Base-by-base conservation (phyloP, 2,888 invertebrate species). In the Ommatoiulus sabulosus region DNA sequence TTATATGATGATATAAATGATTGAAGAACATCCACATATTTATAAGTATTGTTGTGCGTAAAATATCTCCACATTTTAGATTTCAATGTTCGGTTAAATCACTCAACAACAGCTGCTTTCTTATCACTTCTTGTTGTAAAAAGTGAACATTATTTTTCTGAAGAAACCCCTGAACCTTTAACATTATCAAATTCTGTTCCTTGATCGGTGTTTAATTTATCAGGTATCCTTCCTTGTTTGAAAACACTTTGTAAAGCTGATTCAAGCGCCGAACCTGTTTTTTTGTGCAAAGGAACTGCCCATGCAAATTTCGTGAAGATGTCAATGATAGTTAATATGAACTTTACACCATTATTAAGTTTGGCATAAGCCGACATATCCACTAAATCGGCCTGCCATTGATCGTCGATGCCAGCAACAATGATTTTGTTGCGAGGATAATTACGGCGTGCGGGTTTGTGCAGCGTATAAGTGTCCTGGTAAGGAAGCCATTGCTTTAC, bases 51-150 rank as follows among this genome's bases (percentile, higher is more conserved):
- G 12, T 90, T 89, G n/a, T 90, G 89, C 2, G 91, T 91, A 86
- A 92, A 91, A 88, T 91, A 91, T 63, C 90, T 90, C 89, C 90
- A 92, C 89, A 92, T 90, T 88, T 90, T 90, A 44, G 90, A 90
- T 89, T 91, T 92, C 15, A 92, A 57, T 12, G 90, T 90, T n/a
- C 90, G 84, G 43, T 90, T 89, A 84, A 89, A 91, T 17, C 91
- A 35, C 87, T 91, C 90, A 2, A 90, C 89, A 15, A 91, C 84
- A 15, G 90, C 88, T 4, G 90, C 90, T 88, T 91, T 91, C 3
- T 87, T 89, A 44, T 90, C 90, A 84, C 90, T 91, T 44, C 89
- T 48, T 10, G 90, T 86, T 5, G 35, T 52, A 57, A 52, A 24
- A 52, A 52, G 24, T 35, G 35, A 24, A 87, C 44, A 17, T 44